These are phyloP conservation scores for Tiliqua scincoides DNA, from an alignment of 2,113 vertebrate species.

Conservation along the genomic window DNA sequence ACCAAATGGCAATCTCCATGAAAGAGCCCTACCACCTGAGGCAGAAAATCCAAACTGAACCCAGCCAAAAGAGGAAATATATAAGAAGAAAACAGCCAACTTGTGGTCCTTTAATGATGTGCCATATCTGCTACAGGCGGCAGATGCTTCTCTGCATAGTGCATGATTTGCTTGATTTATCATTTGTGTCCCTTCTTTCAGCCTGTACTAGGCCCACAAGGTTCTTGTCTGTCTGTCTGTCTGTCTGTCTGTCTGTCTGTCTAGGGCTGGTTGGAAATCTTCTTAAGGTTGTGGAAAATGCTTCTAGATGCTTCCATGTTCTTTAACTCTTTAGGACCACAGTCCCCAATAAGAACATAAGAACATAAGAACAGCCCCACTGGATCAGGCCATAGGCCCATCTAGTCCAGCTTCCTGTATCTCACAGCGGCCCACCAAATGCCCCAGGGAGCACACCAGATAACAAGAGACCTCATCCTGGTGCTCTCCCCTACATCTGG, in stretches of 20 bases:
- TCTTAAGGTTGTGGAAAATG: neutral
- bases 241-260: neutral
- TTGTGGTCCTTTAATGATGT: neutral
- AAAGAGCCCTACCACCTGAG: neutral
- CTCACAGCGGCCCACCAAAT: too few species aligned
- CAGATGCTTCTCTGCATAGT: neutral
- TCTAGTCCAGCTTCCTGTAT: too few species aligned
- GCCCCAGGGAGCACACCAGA: too few species aligned
- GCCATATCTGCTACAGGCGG: neutral
- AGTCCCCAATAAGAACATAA: too few species aligned
- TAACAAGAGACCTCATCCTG: too few species aligned
- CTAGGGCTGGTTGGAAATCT: neutral
- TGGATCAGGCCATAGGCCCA: too few species aligned
- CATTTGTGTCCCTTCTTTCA: neutral
- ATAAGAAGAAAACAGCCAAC: neutral
- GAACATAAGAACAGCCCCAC: too few species aligned
- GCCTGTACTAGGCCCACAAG: neutral
- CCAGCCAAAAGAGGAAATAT: neutral
- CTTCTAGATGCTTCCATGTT: neutral
- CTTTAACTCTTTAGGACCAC: neutral
- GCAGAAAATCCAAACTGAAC: neutral
- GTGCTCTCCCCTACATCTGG: too few species aligned
- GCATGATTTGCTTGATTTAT: neutral
- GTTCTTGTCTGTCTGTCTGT: too few species aligned
- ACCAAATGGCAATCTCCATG: neutral